phyloP scores from a whole-genome alignment of 2,888 invertebrate genomes.

The Pyrrhia umbra region DNA sequence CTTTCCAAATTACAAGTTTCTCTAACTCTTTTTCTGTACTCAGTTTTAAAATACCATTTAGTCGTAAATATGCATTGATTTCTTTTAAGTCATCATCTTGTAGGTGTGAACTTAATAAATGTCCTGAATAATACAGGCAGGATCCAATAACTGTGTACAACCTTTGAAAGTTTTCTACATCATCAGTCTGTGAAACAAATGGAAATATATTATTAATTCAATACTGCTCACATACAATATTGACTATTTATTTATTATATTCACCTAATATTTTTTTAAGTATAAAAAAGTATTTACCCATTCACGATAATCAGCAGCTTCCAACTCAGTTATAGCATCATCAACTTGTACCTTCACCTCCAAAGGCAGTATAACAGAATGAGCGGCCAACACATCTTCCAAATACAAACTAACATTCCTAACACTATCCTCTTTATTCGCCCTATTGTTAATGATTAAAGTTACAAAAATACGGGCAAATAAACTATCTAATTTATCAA shows the following conservation, averaged over 20 bases:
- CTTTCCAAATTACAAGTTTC: conserved; percentile 94
- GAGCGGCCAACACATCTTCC: conserved; percentile 92
- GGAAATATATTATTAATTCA: neutral
- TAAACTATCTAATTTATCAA: conserved; percentile 92
- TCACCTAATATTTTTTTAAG: neutral
- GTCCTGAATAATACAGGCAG: conserved; percentile 92
- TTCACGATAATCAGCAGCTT: conserved; percentile 97
- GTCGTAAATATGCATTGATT: conserved; percentile 93
- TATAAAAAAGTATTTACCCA: conserved; percentile 90
- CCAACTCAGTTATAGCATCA: conserved; percentile 96
- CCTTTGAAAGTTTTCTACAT: conserved; percentile 93
- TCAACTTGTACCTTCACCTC: conserved; percentile 95
- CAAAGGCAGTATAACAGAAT: conserved; percentile 92
- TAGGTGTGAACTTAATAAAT: conserved; percentile 94
- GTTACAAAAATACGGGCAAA: conserved; percentile 90
- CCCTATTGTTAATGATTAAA: conserved; percentile 76
- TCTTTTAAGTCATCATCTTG: conserved; percentile 93
- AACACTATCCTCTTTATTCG: conserved; percentile 37
- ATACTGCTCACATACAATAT: neutral
- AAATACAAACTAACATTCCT: conserved; percentile 77
- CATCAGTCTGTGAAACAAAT: conserved; percentile 91
- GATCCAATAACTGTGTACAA: conserved; percentile 92
- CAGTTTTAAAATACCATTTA: conserved; percentile 93
- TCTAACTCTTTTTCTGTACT: conserved; percentile 92
- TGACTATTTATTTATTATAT: too few relatives aligned